Conservation (phyloP, 2,888 invertebrate genomes). For the Campoplex capitator region DNA sequence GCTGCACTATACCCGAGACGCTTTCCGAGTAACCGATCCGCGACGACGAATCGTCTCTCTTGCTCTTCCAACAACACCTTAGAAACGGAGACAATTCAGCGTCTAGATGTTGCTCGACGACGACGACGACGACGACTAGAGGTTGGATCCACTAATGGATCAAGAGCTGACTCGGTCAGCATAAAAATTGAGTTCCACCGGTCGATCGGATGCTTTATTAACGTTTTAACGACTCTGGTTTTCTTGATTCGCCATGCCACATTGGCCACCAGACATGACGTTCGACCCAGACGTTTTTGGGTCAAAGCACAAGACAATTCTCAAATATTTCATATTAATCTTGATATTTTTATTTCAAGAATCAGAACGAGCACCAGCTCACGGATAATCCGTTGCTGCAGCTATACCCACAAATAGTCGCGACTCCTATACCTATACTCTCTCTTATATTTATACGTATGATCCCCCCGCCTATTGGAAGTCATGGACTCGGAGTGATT, state of each 20-base stretch:
- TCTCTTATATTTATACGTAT: background rate
- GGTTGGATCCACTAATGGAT: background rate
- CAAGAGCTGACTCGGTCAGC: background rate
- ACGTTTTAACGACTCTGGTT: no score
- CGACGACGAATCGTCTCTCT: slow-evolving; percentile 42
- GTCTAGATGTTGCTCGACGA: background rate
- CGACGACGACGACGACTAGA: background rate
- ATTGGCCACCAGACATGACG: background rate
- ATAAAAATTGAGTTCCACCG: background rate
- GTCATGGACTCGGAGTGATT: slow-evolving; percentile 54
- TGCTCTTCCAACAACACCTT: slow-evolving; percentile 31
- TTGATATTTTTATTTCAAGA: background rate
- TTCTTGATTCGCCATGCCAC: background rate
- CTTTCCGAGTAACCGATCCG: slow-evolving; percentile 66
- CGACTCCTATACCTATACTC: background rate
- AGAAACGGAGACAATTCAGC: slow-evolving; percentile 45
- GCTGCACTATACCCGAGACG: slow-evolving; percentile 43
- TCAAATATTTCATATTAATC: background rate
- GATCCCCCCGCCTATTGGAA: slow-evolving; percentile 15
- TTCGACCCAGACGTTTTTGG: background rate
- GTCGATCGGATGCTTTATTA: no score
- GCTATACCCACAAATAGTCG: background rate
- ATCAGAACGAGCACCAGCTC: background rate
- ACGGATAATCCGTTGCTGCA: background rate
- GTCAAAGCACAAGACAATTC: background rate